Evolutionary conservation across 2,888 invertebrate genomes (phyloP), one percentile per base, ranked within the genome.

Genomic region (Pachycephus smyrnensis): DNA sequence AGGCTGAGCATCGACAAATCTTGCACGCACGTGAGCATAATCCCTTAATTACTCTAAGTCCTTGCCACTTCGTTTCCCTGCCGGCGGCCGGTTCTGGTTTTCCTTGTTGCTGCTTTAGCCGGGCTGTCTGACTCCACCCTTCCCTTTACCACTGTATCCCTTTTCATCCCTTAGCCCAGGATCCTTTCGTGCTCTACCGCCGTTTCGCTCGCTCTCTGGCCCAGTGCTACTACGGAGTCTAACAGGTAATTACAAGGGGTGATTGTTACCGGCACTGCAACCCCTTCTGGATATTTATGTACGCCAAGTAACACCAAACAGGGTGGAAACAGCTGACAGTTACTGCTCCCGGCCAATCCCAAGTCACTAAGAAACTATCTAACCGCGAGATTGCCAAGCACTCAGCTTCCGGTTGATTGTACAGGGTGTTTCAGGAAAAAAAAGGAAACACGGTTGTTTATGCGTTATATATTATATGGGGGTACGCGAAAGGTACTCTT

Each of bases 41-140:
- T 84, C 86, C 84, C 82, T 85, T 87, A 86, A 88, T 88, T 87
- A 86, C 83, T 84, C 83, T 81, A 77, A 76, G 79, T 76, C 36
- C 73, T 55, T 71, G 73, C 71, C 73, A 37, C 68, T 35, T 33
- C 73, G 73, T 33, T 35, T 33, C 36, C 69, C 30, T 4, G 73
- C 73, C 76, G 71, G 79, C 36, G 68, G 33, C 68, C 73, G 76
- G 31, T 15, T 12, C 23, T 3, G 36, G 35, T 69, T 69, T 73
- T 55, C 73, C 69, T 55, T 73, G 77, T 75, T 76, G 75, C 75
- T 77, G 55, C 76, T 68, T 77, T 37, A 32, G 76, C 73, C 76
- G 32, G 74, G 68, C 77, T 73, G 73, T 74, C 55, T 71, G 30
- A 76, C 69, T 74, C 69, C 75, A 71, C 69, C 69, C 76, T 55